Evolutionary conservation across 2,888 invertebrate species (phyloP).

Genomic region (Ernsta delagoae): DNA sequence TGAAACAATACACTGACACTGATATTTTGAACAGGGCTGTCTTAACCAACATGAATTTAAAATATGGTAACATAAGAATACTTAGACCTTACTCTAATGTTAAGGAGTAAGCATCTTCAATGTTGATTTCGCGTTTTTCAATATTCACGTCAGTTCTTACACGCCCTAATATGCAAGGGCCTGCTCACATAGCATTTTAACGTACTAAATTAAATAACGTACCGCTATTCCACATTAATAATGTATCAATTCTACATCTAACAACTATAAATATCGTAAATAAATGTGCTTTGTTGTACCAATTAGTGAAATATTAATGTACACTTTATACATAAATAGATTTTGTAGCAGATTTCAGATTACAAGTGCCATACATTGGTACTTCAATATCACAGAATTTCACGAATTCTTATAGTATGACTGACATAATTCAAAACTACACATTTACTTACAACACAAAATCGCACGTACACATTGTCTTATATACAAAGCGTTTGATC

Average conservation of each 20-base stretch:
- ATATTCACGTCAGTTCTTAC: constrained; percentile 10
- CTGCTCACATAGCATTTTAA: constrained; percentile 58
- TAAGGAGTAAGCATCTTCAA: background rate
- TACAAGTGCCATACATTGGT: constrained; percentile 44
- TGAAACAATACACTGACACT: constrained; percentile 52
- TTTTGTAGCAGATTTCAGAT: constrained; percentile 39
- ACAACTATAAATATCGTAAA: constrained; percentile 44
- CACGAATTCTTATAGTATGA: constrained; percentile 42
- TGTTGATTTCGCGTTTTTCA: background rate
- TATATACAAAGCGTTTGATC: constrained; percentile 30
- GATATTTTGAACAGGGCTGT: constrained; percentile 37
- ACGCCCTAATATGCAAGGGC: constrained; percentile 60
- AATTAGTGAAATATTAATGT: constrained; percentile 48
- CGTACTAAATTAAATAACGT: constrained; percentile 39
- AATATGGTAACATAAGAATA: background rate
- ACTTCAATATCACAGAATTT: constrained; percentile 48
- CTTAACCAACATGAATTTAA: constrained; percentile 15
- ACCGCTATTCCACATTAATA: constrained; percentile 51
- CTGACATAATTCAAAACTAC: constrained; percentile 39
- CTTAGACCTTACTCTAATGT: background rate
- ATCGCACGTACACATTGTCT: constrained; percentile 29
- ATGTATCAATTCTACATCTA: constrained; percentile 36
- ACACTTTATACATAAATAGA: constrained; percentile 50
- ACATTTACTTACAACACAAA: constrained; percentile 48
- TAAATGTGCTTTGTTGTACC: constrained; percentile 50